Evolutionary conservation across 2,113 vertebrate species (phyloP), one percentile per base, ranked within the genome.

Genomic region (pig (Sus scrofa)): DNA sequence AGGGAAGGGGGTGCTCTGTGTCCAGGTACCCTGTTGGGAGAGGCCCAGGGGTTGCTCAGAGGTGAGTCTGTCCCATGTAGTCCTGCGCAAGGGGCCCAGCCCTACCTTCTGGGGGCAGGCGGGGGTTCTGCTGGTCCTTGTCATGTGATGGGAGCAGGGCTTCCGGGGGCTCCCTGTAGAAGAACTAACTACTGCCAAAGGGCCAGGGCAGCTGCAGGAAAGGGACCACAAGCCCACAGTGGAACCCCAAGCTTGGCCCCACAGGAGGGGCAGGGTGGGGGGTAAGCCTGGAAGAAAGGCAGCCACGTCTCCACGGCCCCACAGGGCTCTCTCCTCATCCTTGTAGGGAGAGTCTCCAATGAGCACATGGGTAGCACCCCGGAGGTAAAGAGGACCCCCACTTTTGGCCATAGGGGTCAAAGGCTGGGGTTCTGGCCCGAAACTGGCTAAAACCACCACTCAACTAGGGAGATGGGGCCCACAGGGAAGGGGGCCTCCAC

Each of bases 281-380:
- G 30, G 56, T 15, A 34, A 11, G 67, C 34, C 79, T 10, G 1
- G 39, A n/a, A 62, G 62, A 71, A n/a, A 60, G 37, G 52, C 26
- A 16, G 34, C 15, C 3, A 13, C 0, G 0, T 3, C 44, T 30
- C 30, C 67, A 52, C 1, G 2, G 32, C 18, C 39, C 30, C 1
- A 30, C 8, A 39, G 30, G 26, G n/a, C 34, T 30, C 52, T 78
- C 24, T 12, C 16, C 18, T 71, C 70, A 68, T 15, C 1, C 27
- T 19, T 34, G 20, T 52, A 16, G 24, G 67, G 44, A 37, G 34
- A 44, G 2, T 56, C 20, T 63, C 13, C 2, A 4, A 8, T 50
- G 26, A 65, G 65, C 56, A 24, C 26, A 15, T 1, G 16, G 52
- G 11, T 18, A 7, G 14, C 44, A 65, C 39, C 14, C 58, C 6